phyloP scores from a whole-genome alignment of 2,797 vertebrate species.

The Pangasius mekongensis region DNA sequence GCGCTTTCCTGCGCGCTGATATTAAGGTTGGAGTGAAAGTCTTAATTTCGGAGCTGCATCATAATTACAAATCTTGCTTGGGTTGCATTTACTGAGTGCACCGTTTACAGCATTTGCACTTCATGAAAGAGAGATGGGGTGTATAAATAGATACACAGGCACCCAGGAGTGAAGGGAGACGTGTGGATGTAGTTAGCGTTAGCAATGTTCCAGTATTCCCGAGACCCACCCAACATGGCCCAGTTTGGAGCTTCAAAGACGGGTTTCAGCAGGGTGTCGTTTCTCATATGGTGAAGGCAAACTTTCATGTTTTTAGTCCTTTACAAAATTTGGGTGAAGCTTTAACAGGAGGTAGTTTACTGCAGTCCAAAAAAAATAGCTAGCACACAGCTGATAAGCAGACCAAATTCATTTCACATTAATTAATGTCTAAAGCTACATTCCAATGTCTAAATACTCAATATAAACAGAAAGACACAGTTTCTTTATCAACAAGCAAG shows the following conservation, averaged over 20 bases:
- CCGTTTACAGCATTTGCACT: slow-evolving; percentile 58
- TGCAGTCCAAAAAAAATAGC: background rate
- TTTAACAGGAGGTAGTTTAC: slow-evolving; percentile 37
- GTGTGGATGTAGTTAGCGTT: slow-evolving; percentile 64
- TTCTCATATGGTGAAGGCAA: slow-evolving; percentile 52
- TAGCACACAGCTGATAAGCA: background rate
- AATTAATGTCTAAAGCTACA: background rate
- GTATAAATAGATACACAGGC: slow-evolving; percentile 63
- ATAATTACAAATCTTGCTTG: slow-evolving; percentile 66
- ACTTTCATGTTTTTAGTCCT: slow-evolving; percentile 62
- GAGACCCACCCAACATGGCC: slow-evolving; percentile 70
- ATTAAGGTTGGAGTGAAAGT: slow-evolving; percentile 33
- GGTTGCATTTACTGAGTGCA: slow-evolving; percentile 63
- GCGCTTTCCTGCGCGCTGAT: slow-evolving; percentile 3
- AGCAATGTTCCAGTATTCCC: slow-evolving; percentile 70
- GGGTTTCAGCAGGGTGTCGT: slow-evolving; percentile 68
- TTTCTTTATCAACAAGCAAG: background rate
- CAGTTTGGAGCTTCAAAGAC: slow-evolving; percentile 77
- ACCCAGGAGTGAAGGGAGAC: slow-evolving; percentile 65
- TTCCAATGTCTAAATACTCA: background rate
- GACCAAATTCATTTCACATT: background rate
- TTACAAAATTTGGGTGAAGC: slow-evolving; percentile 35
- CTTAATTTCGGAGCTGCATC: slow-evolving; percentile 54
- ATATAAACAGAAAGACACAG: background rate
- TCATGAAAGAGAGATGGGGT: slow-evolving; percentile 69